Conservation (phyloP, 1,140 invertebrate species). For the honey bee (Apis mellifera) region Amel_HAv3.1 CM009931.2:20827001-20827500, state of each 20-base stretch:
- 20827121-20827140: background rate
- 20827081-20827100: background rate
- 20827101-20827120: background rate
- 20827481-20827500: constrained; percentile 46
- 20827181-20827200: background rate
- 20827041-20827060: too few relatives aligned
- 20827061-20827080: too few relatives aligned
- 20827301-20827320: background rate
- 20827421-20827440: constrained; percentile 37
- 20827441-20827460: constrained; percentile 37
- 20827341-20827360: constrained; percentile 9
- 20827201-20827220: background rate
- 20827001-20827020: too few relatives aligned
- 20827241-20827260: background rate
- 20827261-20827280: background rate
- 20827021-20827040: too few relatives aligned
- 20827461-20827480: constrained; percentile 57
- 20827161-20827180: too few relatives aligned
- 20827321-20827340: too few relatives aligned
- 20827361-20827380: constrained; percentile 19
- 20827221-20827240: too few relatives aligned
- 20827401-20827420: constrained; percentile 39
- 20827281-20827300: background rate
- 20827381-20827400: constrained; percentile 50
- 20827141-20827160: background rate